Evolutionary conservation across 2,113 vertebrate species (phyloP).

Genomic region (Anoura caudifer): DNA sequence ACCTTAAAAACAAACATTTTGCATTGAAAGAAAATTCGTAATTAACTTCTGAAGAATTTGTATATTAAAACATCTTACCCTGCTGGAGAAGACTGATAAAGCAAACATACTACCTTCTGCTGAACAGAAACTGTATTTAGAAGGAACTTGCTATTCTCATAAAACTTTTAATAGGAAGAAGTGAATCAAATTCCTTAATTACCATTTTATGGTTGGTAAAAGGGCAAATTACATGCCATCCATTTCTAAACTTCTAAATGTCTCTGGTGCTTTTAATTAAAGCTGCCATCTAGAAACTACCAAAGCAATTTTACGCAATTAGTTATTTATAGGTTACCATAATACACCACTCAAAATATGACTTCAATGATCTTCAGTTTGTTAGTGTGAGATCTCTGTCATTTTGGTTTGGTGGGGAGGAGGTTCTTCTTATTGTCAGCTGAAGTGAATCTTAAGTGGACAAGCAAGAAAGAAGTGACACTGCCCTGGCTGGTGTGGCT

Average conservation of each 20-base stretch:
- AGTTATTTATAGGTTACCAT: slow-evolving; percentile 87
- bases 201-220: slow-evolving; percentile 85
- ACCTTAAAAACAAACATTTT: slow-evolving; percentile 71
- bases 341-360: slow-evolving; percentile 83
- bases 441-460: slow-evolving; percentile 42
- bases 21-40: slow-evolving; percentile 65
- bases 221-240: slow-evolving; percentile 85
- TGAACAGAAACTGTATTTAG: slow-evolving; percentile 79
- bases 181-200: slow-evolving; percentile 87
- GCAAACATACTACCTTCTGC: slow-evolving; percentile 75
- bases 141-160: slow-evolving; percentile 79
- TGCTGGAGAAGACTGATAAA: slow-evolving; percentile 74
- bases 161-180: slow-evolving; percentile 86
- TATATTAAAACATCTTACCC: slow-evolving; percentile 67
- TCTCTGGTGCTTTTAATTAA: slow-evolving; percentile 86
- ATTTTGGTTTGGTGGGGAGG: slow-evolving; percentile 55
- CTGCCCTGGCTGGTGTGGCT: too few relatives aligned
- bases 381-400: slow-evolving; percentile 78
- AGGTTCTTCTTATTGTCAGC: slow-evolving; percentile 48
- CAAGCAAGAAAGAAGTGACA: not conserved
- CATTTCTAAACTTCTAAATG: slow-evolving; percentile 85
- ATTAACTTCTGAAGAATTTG: slow-evolving; percentile 74
- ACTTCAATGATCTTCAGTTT: slow-evolving; percentile 81
- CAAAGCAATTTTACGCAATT: slow-evolving; percentile 85
- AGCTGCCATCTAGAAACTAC: slow-evolving; percentile 83